Conservation (phyloP, 1,140 invertebrate genomes). For the Anoplophora glabripennis region DNA sequence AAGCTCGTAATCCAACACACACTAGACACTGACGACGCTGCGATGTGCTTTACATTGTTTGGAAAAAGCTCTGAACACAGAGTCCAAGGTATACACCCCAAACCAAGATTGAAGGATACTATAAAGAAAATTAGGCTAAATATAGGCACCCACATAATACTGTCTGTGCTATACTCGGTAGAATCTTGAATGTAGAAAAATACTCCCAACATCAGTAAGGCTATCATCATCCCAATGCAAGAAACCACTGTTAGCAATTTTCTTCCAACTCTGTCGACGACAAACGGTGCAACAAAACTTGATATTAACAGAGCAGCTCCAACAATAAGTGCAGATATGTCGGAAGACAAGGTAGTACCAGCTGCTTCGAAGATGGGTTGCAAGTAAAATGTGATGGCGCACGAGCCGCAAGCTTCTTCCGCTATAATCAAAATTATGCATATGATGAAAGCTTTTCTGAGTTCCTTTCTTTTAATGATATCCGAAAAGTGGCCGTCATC, state of each 20-base stretch:
- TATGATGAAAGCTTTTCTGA: slow-evolving; percentile 65
- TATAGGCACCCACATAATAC: slow-evolving; percentile 60
- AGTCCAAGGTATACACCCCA: slow-evolving; percentile 66
- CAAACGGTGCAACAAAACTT: slow-evolving; percentile 57
- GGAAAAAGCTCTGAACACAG: slow-evolving; percentile 72
- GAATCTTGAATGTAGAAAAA: slow-evolving; percentile 59
- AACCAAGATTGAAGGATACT: slow-evolving; percentile 63
- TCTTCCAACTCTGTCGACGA: slow-evolving; percentile 69
- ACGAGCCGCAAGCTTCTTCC: slow-evolving; percentile 76
- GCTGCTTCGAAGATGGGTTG: slow-evolving; percentile 66
- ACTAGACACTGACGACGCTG: slow-evolving; percentile 65
- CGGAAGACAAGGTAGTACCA: slow-evolving; percentile 55
- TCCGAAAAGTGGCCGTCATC: slow-evolving; percentile 16
- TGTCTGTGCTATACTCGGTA: slow-evolving; percentile 39
- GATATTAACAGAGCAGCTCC: slow-evolving; percentile 62
- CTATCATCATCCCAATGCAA: slow-evolving; percentile 53
- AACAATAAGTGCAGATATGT: slow-evolving; percentile 68
- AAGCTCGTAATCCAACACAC: slow-evolving; percentile 69
- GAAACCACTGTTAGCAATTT: slow-evolving; percentile 65
- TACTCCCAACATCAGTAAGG: slow-evolving; percentile 54
- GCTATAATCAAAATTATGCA: slow-evolving; percentile 66
- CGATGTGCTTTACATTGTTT: slow-evolving; percentile 62
- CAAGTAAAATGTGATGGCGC: slow-evolving; percentile 77
- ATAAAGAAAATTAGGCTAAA: slow-evolving; percentile 64
- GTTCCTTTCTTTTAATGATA: slow-evolving; percentile 51